phyloP scores from a whole-genome alignment of 1,140 invertebrate genomes.

The Pomacea maculata region DNA sequence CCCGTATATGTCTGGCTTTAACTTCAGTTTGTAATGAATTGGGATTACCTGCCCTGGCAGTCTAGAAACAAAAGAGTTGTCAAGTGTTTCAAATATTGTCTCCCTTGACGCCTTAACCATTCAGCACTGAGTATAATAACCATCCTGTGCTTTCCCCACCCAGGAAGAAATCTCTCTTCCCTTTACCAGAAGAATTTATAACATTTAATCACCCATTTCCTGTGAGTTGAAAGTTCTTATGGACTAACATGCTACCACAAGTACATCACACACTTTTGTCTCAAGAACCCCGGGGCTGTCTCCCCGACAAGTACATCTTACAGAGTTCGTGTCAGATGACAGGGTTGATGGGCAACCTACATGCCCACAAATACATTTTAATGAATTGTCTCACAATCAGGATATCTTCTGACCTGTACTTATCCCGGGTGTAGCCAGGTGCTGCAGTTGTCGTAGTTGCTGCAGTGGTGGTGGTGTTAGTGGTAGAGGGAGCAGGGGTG shows the following conservation, averaged over 20 bases:
- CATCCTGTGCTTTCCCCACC: no score
- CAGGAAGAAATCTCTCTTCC: no score
- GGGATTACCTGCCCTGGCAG: slow-evolving; percentile 47
- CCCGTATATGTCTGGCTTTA: slow-evolving; percentile 49
- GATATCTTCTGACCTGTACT: not conserved
- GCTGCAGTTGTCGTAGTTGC: not conserved
- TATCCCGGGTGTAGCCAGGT: not conserved
- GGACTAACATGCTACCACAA: not conserved
- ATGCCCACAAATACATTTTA: not conserved
- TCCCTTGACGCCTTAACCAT: no score
- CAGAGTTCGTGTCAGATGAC: no score
- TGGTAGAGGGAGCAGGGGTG: not conserved
- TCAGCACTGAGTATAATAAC: no score
- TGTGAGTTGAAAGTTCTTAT: slow-evolving; percentile 16
- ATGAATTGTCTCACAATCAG: not conserved
- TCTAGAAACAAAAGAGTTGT: slow-evolving; percentile 3
- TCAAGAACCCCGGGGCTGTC: not conserved
- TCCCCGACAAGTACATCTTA: not conserved
- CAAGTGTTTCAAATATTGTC: no score
- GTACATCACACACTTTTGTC: not conserved
- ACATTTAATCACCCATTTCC: no score
- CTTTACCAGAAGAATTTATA: no score
- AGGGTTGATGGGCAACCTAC: no score
- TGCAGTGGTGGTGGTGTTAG: not conserved
- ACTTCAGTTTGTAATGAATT: slow-evolving; percentile 41